Evolutionary conservation across 2,113 vertebrate genomes (phyloP).

Genomic region (Osmerus eperlanus): DNA sequence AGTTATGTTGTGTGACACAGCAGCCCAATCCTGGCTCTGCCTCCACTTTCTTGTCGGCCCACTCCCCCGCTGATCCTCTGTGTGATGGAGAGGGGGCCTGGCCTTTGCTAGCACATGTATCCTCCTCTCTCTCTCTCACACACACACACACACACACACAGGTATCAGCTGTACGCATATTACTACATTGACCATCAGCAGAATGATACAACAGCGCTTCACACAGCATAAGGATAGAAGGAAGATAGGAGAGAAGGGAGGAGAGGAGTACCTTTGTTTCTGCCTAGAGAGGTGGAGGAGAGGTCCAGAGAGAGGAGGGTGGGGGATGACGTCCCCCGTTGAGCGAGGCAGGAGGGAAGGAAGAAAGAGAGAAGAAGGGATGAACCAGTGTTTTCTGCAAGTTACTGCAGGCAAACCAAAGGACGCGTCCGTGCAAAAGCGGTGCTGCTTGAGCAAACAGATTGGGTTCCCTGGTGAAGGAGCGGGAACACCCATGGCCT

Average conservation of each 20-base stretch:
- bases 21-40: too few species aligned
- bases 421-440: conserved; percentile 12
- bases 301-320: conserved; percentile 45
- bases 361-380: conserved; percentile 20
- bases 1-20: too few species aligned
- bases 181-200: background rate
- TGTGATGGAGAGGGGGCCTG: too few species aligned
- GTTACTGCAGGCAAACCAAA: conserved; percentile 42
- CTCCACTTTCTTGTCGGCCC: too few species aligned
- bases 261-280: conserved; percentile 84
- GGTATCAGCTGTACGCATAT: background rate
- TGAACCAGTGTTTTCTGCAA: conserved; percentile 61
- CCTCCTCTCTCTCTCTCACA: too few species aligned
- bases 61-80: too few species aligned
- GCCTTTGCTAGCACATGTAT: too few species aligned
- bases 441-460: conserved; percentile 46
- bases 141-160: conserved; percentile 13
- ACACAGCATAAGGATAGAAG: conserved; percentile 38
- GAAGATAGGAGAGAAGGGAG: background rate
- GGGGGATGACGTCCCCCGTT: conserved; percentile 35
- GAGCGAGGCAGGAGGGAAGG: conserved; percentile 4
- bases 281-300: conserved; percentile 84
- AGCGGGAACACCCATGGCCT: background rate
- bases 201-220: background rate
- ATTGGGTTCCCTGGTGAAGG: conserved; percentile 11